phyloP scores from a whole-genome alignment of 2,797 vertebrate species.

The Pseudochirops corinnae region DNA sequence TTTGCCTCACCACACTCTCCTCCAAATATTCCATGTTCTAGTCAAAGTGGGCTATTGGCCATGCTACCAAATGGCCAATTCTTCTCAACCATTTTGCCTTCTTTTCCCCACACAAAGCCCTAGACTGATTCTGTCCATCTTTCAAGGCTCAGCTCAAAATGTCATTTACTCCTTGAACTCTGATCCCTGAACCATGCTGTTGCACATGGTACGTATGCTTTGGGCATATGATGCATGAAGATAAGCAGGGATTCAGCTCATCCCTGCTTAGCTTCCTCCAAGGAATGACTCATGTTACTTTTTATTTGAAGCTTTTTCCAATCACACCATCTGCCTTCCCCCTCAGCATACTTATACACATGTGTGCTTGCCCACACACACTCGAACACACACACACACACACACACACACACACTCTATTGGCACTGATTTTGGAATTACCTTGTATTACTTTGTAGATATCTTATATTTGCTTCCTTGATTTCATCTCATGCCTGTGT shows the following conservation, averaged over 20 bases:
- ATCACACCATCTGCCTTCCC: not conserved
- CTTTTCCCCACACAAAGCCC: not conserved
- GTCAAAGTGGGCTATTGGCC: not conserved
- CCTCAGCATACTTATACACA: not conserved
- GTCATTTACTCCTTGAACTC: not conserved
- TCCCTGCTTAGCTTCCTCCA: not conserved
- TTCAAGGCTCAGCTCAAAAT: not conserved
- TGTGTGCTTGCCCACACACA: too few species aligned
- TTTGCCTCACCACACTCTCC: not conserved
- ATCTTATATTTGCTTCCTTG: not conserved
- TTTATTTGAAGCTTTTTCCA: not conserved
- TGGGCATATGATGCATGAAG: not conserved
- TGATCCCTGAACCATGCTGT: not conserved
- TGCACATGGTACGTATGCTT: not conserved
- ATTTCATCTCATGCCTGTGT: not conserved
- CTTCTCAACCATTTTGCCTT: not conserved
- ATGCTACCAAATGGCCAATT: not conserved
- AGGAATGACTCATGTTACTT: not conserved
- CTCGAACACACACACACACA: not conserved
- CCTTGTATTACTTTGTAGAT: not conserved
- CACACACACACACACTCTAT: not conserved
- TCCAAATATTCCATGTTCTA: not conserved
- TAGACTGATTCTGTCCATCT: not conserved
- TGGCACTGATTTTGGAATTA: not conserved
- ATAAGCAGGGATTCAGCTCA: not conserved